Conservation (phyloP, 2,113 vertebrate species). For the Bubo scandiacus region DNA sequence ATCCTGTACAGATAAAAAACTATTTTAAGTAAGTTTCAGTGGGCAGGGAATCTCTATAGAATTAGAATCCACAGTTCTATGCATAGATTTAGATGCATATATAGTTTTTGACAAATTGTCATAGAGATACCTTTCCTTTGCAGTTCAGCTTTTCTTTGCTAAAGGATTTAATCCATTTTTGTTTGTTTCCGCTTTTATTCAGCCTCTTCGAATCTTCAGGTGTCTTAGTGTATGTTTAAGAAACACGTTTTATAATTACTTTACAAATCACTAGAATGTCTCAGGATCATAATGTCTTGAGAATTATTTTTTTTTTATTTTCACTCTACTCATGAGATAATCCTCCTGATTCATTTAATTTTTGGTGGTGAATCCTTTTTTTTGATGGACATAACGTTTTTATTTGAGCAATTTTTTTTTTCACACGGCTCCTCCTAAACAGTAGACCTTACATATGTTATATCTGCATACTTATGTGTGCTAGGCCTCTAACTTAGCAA, state of each 20-base stretch:
- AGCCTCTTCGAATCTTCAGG: neutral
- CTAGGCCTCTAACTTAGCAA: neutral
- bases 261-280: neutral
- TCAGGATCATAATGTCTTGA: neutral
- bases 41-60: neutral
- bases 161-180: neutral
- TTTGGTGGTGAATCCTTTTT: neutral
- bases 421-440: neutral
- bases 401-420: neutral
- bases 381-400: neutral
- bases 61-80: neutral
- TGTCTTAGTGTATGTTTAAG: neutral
- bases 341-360: neutral
- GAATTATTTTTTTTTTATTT: neutral
- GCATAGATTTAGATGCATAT: no score
- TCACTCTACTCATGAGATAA: neutral
- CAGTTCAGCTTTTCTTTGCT: neutral
- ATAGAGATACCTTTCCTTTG: neutral
- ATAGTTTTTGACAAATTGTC: neutral
- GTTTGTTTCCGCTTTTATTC: neutral
- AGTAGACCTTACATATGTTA: neutral
- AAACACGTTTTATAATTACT: neutral
- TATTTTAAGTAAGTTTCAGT: neutral
- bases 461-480: neutral
- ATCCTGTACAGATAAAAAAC: neutral